phyloP scores from a whole-genome alignment of 2,888 invertebrate genomes.

The Chouioia cunea region DNA sequence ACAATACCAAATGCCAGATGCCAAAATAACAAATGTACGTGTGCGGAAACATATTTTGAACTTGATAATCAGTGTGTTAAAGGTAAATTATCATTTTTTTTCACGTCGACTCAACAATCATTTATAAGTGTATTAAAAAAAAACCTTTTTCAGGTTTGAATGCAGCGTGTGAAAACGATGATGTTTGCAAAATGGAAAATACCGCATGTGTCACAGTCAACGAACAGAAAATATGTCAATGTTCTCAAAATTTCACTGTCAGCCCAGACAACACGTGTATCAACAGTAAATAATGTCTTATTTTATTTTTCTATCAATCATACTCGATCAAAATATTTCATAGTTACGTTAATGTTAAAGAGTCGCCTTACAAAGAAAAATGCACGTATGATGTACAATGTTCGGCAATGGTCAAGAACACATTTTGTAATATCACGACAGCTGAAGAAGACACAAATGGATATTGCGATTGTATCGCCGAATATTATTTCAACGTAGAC shows the following conservation, averaged over 20 bases:
- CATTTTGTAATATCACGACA: slow-evolving; percentile 42
- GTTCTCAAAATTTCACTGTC: slow-evolving; percentile 44
- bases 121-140: too few species aligned
- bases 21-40: slow-evolving; percentile 46
- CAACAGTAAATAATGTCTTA: slow-evolving; percentile 47
- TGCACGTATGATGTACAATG: slow-evolving; percentile 56
- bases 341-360: slow-evolving; percentile 45
- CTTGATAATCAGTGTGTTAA: slow-evolving; percentile 46
- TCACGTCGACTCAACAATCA: too few species aligned
- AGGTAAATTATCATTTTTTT: slow-evolving; percentile 47
- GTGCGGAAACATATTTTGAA: slow-evolving; percentile 48
- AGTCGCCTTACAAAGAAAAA: slow-evolving; percentile 39
- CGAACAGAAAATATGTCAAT: slow-evolving; percentile 46
- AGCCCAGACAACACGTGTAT: slow-evolving; percentile 47
- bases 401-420: slow-evolving; percentile 17
- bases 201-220: slow-evolving; percentile 45
- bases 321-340: background rate
- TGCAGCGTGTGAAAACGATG: slow-evolving; percentile 44
- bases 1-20: slow-evolving; percentile 45
- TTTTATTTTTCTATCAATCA: background rate
- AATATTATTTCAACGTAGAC: slow-evolving; percentile 40
- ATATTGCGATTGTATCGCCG: slow-evolving; percentile 45
- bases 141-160: slow-evolving; percentile 49
- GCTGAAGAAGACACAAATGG: slow-evolving; percentile 7
- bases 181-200: slow-evolving; percentile 47